Base-by-base conservation (phyloP, 2,888 invertebrate species). In the Patella caerulea region DNA sequence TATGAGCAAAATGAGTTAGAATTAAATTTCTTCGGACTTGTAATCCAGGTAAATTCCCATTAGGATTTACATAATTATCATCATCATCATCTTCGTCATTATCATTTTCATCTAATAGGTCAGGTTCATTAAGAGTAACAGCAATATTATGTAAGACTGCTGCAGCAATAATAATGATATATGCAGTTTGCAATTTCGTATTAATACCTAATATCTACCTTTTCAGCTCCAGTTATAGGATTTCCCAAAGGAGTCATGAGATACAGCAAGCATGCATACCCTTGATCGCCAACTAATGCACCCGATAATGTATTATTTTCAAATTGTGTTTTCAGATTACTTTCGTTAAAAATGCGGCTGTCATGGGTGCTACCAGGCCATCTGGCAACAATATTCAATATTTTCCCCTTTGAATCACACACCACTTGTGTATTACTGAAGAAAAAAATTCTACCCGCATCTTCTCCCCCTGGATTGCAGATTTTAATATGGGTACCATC, bases 381-480 rank as follows among this genome's bases (percentile, higher is more conserved):
- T 19, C 59, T 59, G 7, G 59, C 59, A n/a, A 59, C 59, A 59
- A 59, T 59, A 59, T 59, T 59, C 59, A 59, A 59, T 59, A 59
- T 59, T 59, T 59, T 59, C 7, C 59, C 59, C 19, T 17, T n/a
- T n/a, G n/a, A n/a, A 59, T 59, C 59, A 59, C 59, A 59, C 19
- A 59, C 19, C n/a, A 59, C 59, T 59, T 59, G 59, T n/a, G 59
- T 59, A 59, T 59, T 59, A n/a, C n/a, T n/a, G n/a, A n/a, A n/a
- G n/a, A n/a, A n/a, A n/a, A n/a, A n/a, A n/a, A n/a, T n/a, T 19
- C 59, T 59, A 17, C 12, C 65, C 11, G 65, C 12, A 14, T n/a
- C 65, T 19, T 14, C 65, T 2, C 65, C 11, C n/a, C 65, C 65
- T 14, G 65, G 65, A 65, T 65, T n/a, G 9, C 19, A n/a, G 24